Evolutionary conservation across 2,888 invertebrate genomes (phyloP).

Genomic region (Notocelia uddmanniana): DNA sequence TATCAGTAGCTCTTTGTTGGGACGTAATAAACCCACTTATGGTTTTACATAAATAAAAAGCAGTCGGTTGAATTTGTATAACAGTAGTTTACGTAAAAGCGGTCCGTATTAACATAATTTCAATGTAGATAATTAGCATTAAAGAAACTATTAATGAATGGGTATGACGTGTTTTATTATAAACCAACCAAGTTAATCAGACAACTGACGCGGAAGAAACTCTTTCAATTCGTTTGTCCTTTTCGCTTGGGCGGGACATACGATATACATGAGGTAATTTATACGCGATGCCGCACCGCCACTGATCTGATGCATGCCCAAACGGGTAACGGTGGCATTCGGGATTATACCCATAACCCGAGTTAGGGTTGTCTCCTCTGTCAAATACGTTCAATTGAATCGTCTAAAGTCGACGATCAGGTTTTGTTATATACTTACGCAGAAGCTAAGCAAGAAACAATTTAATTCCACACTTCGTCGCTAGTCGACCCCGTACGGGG

Average conservation of each 20-base stretch:
- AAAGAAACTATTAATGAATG: slow-evolving; percentile 32
- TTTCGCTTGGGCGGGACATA: too few species aligned
- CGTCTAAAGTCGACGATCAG: not conserved
- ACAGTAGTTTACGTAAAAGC: slow-evolving; percentile 7
- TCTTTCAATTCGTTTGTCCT: too few species aligned
- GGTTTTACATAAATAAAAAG: slow-evolving; percentile 7
- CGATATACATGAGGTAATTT: not conserved
- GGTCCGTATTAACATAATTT: slow-evolving; percentile 1
- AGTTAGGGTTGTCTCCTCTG: slow-evolving; percentile 12
- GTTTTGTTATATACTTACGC: not conserved
- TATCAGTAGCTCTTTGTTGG: slow-evolving; percentile 27
- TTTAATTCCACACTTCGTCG: not conserved
- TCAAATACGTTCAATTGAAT: not conserved
- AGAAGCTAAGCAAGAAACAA: not conserved
- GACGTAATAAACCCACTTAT: slow-evolving; percentile 1
- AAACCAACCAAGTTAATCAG: not conserved
- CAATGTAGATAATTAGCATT: slow-evolving; percentile 15
- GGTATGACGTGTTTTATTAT: slow-evolving; percentile 53
- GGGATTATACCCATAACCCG: slow-evolving; percentile 27
- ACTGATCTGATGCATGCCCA: slow-evolving; percentile 51
- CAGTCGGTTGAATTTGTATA: not conserved
- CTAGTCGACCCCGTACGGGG: slow-evolving; percentile 34
- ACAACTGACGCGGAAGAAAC: not conserved
- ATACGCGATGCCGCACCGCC: slow-evolving; percentile 15
- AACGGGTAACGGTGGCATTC: too few species aligned